Base-by-base conservation (phyloP, 1,140 invertebrate genomes). In the Magallana gigas region DNA sequence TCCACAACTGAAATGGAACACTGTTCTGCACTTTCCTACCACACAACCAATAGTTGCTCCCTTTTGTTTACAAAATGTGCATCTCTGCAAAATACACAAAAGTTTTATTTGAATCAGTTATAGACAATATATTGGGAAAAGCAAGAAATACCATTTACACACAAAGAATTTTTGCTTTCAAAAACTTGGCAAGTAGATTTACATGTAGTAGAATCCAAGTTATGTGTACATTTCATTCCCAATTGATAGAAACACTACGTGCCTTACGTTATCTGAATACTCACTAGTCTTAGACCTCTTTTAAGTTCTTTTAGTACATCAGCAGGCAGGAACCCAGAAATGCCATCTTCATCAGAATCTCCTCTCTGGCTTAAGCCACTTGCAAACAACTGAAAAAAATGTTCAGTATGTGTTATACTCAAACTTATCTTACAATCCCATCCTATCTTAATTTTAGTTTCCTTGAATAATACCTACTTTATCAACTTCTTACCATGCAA, bases 1-100 rank as follows among this genome's bases (percentile, higher is more conserved):
- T 0, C 96, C 96, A 95, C 96, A 97, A 4, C 95, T 95, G 71
- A 96, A 95, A 93, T 97, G 97, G 93, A 96, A 97, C 5, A 94
- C 95, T 64, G 90, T 91, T 89, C 95, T 95, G 92, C 96, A 97
- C 83, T 93, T 95, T 83, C 88, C 88, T 84, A 95, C 94, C 87
- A 94, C 95, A 93, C 96, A 97, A 56, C 96, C 96, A 80, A 97
- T 94, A 16, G 96, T 96, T 3, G 96, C 96, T 62, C 96, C 96
- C 87, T 82, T 92, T 87, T 95, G 95, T 89, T 95, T 95, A 91
- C 97, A 97, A 91, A 95, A 96, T 29, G 88, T 93, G 92, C 96
- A 97, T 89, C 90, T 91, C 96, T 96, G 93, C 82, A 91, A 89
- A 36, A 88, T n/a, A 48, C 36, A 48, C 14, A 48, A 76, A 68